A percentile compares a stretch with the other conserved stretches of the same genome.
These are phyloP conservation scores for Lepidurus apus DNA, from an alignment of 1,140 invertebrate genomes.

Conservation along the genomic window DNA sequence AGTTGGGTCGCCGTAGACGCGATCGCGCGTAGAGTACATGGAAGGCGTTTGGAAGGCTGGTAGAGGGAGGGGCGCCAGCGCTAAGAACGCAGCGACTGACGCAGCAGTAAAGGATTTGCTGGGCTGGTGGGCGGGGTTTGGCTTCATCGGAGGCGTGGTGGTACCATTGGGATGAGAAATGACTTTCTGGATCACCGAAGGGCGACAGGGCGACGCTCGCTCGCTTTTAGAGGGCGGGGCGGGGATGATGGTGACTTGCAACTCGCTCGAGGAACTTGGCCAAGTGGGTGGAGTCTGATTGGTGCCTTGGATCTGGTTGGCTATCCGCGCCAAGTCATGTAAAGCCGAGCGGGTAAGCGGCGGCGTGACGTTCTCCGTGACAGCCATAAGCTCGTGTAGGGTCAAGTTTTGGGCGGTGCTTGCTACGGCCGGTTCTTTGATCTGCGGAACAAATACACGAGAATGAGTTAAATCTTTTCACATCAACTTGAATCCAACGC, in stretches of 20 bases:
- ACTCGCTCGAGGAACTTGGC: slow-evolving; percentile 1
- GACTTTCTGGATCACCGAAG: slow-evolving; percentile 31
- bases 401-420: slow-evolving; percentile 27
- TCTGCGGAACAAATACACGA: not conserved
- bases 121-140: slow-evolving; percentile 11
- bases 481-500: too few relatives aligned
- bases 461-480: not conserved
- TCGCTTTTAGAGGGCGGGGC: not conserved
- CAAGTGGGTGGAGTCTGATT: not conserved
- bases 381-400: slow-evolving; percentile 29
- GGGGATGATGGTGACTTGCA: slow-evolving; percentile 25
- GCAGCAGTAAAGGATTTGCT: not conserved
- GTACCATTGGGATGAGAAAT: not conserved
- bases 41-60: slow-evolving; percentile 31
- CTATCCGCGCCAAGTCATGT: slow-evolving; percentile 32
- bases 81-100: slow-evolving; percentile 26
- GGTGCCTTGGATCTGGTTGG: slow-evolving; percentile 24
- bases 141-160: slow-evolving; percentile 23
- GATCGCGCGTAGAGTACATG: slow-evolving; percentile 25
- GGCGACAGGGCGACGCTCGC: slow-evolving; percentile 3
- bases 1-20: slow-evolving; percentile 31
- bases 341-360: slow-evolving; percentile 30
- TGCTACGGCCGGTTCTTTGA: not conserved
- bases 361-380: not conserved
- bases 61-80: slow-evolving; percentile 22